Percentiles rank a stretch among this genome's conserved stretches.
Conservation (phyloP, 1,140 invertebrate species). For the Apis florea region DNA sequence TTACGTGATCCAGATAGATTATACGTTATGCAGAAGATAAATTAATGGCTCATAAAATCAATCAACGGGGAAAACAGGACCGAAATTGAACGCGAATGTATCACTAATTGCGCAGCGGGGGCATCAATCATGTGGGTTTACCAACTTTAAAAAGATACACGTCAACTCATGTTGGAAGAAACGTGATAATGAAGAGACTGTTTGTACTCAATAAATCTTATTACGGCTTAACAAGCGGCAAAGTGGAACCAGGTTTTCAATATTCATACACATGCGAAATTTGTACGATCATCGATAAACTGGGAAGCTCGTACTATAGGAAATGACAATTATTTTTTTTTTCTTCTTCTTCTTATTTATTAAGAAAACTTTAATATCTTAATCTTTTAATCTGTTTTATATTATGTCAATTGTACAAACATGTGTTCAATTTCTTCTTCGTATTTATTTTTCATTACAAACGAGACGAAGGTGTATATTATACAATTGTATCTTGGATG, state of each 20-base stretch:
- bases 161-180: conserved; percentile 23
- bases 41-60: conserved; percentile 17
- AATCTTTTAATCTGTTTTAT: too few relatives aligned
- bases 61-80: neutral
- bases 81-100: conserved; percentile 19
- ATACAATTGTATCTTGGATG: too few relatives aligned
- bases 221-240: conserved; percentile 32
- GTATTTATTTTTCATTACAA: too few relatives aligned
- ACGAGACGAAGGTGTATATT: too few relatives aligned
- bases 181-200: conserved; percentile 52
- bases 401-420: too few relatives aligned
- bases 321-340: neutral
- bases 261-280: neutral
- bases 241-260: conserved; percentile 31
- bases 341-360: too few relatives aligned
- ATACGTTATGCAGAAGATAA: neutral
- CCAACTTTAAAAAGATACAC: conserved; percentile 22
- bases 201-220: conserved; percentile 54
- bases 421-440: too few relatives aligned
- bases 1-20: neutral
- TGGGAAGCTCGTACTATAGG: neutral
- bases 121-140: conserved; percentile 37
- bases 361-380: too few relatives aligned
- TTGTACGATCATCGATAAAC: conserved; percentile 7
- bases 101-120: conserved; percentile 29